These are phyloP conservation scores for Dicranocentrus wangi DNA, from an alignment of 2,888 invertebrate species.

Conservation along the genomic window DNA sequence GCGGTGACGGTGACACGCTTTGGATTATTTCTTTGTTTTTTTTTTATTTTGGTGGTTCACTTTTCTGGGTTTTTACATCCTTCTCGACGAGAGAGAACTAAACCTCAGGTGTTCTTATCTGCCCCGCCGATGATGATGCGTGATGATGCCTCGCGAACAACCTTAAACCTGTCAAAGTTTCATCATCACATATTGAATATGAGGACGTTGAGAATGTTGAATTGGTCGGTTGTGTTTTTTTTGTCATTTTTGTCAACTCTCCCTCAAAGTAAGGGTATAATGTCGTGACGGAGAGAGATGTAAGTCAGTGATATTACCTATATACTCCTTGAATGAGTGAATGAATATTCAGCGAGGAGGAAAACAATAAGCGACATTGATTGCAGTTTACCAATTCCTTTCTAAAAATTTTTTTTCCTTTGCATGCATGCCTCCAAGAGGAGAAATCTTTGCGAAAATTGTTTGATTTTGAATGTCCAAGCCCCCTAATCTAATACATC, in stretches of 20 bases:
- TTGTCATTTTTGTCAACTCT: slow-evolving; percentile 59
- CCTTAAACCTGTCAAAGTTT: too few relatives aligned
- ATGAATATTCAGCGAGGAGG: neutral
- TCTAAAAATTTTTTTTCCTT: slow-evolving; percentile 24
- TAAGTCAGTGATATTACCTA: slow-evolving; percentile 42
- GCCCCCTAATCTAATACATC: slow-evolving; percentile 12
- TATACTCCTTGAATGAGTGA: too few relatives aligned
- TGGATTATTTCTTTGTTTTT: too few relatives aligned
- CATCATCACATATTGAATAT: neutral
- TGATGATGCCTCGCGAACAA: too few relatives aligned
- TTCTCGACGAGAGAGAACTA: too few relatives aligned
- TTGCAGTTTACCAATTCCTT: slow-evolving; percentile 41
- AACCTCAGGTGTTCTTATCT: too few relatives aligned
- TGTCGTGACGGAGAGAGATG: slow-evolving; percentile 52
- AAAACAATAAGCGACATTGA: slow-evolving; percentile 58
- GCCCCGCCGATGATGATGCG: too few relatives aligned
- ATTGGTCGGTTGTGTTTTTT: slow-evolving; percentile 26
- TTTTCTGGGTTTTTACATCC: too few relatives aligned
- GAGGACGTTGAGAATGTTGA: neutral
- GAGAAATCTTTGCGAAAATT: slow-evolving; percentile 33
- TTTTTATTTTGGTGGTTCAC: too few relatives aligned
- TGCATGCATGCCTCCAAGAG: slow-evolving; percentile 46
- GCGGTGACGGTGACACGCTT: too few relatives aligned
- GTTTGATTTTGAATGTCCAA: neutral
- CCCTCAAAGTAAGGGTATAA: neutral